Conservation (phyloP, 1,140 invertebrate species). For the Sipha flava region DNA sequence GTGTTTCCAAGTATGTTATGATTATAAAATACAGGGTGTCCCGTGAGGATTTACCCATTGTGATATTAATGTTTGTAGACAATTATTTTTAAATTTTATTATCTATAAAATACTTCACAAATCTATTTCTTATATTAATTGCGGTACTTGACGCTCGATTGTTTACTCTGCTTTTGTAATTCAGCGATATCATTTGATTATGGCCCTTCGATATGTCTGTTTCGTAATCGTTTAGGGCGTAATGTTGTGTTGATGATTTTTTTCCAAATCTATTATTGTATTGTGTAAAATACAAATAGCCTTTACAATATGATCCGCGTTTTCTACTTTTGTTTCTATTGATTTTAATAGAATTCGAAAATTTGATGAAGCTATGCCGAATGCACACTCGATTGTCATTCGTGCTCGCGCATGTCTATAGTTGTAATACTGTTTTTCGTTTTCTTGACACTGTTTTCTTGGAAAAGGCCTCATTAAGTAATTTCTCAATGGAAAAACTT, state of each 20-base stretch:
- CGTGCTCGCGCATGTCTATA: constrained; percentile 40
- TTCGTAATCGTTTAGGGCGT: neutral
- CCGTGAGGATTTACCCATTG: too few species aligned
- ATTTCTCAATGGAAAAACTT: constrained; percentile 41
- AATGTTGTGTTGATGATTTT: neutral
- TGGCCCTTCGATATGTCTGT: neutral
- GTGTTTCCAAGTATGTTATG: too few species aligned
- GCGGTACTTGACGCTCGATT: neutral
- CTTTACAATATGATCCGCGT: too few species aligned
- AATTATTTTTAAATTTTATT: constrained; percentile 6
- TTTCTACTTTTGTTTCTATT: too few species aligned
- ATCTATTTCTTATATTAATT: constrained; percentile 2
- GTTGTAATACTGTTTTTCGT: constrained; percentile 43
- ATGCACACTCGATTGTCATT: constrained; percentile 44
- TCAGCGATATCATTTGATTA: constrained; percentile 10
- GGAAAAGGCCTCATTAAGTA: constrained; percentile 43
- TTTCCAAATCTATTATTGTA: constrained; percentile 5
- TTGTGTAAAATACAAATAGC: too few species aligned
- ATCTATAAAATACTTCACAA: constrained; percentile 1
- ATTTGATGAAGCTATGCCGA: constrained; percentile 44
- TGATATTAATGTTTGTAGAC: too few species aligned
- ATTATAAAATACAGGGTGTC: too few species aligned
- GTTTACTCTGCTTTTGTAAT: neutral
- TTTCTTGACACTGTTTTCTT: constrained; percentile 15
- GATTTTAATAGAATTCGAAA: constrained; percentile 44